phyloP scores from a whole-genome alignment of 2,113 vertebrate species.

The Lethenteron reissneri region DNA sequence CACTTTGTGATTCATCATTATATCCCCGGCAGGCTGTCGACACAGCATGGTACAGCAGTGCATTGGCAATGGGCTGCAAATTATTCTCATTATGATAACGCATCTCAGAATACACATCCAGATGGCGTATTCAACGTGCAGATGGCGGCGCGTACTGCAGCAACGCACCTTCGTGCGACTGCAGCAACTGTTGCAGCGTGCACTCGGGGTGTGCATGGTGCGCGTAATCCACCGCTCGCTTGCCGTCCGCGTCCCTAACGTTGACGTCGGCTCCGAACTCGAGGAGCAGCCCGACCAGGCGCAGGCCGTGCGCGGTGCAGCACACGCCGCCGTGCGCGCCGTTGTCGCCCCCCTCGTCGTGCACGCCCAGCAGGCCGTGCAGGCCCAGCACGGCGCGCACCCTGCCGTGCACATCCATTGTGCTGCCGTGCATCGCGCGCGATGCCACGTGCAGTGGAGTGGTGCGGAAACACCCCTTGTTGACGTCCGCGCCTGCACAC shows the following conservation, averaged over 20 bases:
- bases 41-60: neutral
- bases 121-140: neutral
- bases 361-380: too few relatives aligned
- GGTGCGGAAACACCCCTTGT: slow-evolving; percentile 57
- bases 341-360: too few relatives aligned
- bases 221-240: slow-evolving; percentile 54
- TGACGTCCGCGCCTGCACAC: slow-evolving; percentile 50
- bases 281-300: slow-evolving; percentile 47
- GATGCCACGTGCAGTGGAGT: slow-evolving; percentile 58
- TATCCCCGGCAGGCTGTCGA: neutral
- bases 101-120: neutral
- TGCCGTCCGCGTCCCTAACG: slow-evolving; percentile 47
- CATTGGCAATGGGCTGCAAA: neutral
- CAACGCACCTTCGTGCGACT: slow-evolving; percentile 51
- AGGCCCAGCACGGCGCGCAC: too few relatives aligned
- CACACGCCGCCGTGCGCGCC: too few relatives aligned
- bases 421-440: slow-evolving; percentile 30
- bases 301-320: slow-evolving; percentile 17
- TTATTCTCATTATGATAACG: too few relatives aligned
- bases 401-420: slow-evolving; percentile 1
- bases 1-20: neutral
- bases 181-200: slow-evolving; percentile 43
- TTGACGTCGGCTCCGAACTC: slow-evolving; percentile 80
- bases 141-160: too few relatives aligned
- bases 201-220: slow-evolving; percentile 27